Evolutionary conservation across 2,888 invertebrate species (phyloP), one percentile per base, ranked within the genome.

Genomic region (Chirona hameri): DNA sequence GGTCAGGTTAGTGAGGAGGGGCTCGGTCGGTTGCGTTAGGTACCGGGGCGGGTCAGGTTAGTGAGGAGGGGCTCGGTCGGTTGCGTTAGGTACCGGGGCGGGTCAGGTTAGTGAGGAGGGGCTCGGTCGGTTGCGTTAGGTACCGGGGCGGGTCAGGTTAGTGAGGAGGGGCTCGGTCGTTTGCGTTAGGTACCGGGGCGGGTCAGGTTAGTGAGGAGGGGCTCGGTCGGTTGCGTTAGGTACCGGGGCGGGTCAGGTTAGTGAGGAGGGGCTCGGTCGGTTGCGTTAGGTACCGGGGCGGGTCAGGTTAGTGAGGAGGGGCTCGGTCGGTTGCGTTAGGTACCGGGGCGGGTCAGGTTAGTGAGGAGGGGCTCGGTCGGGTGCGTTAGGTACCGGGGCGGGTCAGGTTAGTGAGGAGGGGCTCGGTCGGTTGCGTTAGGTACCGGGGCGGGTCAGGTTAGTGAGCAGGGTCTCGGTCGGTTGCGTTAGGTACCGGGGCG

Each of bases 1-100:
- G 39, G 39, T 39, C 95, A 85, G 97, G 94, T 94, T 87, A 86
- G 84, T 39, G 39, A 31, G 18, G 52, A 12, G 52, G 52, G 52
- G 52, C 39, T 39, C 39, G 39, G 39, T 39, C 39, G 39, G 2
- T 2, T 7, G 39, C 39, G 39, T 39, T 39, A 39, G 39, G 39
- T 39, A 39, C 39, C 39, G 39, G 39, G 39, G 39, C 39, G 39
- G 39, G 39, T 39, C 95, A 85, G 97, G 94, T 94, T 87, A 86
- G 84, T 39, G 39, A 31, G 18, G 52, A 12, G 52, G 52, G 52
- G 52, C 39, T 39, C 39, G 39, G 39, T 39, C 39, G 39, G 2
- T 2, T 7, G 39, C 39, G 39, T 39, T 39, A 39, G 39, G 39
- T 39, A 39, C 39, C 39, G 39, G 39, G 39, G 39, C 39, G 39